Conservation (phyloP, 1,140 invertebrate genomes). For the Lepidurus packardi region DNA sequence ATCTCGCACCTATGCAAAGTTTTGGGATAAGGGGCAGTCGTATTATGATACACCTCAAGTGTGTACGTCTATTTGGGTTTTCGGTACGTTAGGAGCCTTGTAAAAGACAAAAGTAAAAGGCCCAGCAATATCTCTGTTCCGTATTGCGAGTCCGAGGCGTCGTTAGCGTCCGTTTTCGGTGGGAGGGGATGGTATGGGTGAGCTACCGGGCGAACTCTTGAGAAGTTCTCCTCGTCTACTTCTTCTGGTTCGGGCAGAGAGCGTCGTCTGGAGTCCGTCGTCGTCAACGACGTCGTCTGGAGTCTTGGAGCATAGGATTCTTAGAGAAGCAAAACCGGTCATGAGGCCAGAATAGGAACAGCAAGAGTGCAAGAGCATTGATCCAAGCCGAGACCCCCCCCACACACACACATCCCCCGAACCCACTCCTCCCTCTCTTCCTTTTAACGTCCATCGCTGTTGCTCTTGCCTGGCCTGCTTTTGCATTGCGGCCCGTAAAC, state of each 20-base stretch:
- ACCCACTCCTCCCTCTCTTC: not conserved
- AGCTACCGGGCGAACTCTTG: not conserved
- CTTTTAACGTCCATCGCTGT: not conserved
- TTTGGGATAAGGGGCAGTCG: too few relatives aligned
- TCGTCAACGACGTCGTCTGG: constrained; percentile 17
- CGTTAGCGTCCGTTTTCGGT: not conserved
- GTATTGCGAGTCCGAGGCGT: not conserved
- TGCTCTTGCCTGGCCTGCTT: constrained; percentile 1
- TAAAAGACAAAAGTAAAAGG: not conserved
- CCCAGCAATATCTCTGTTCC: not conserved
- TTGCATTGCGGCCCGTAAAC: not conserved
- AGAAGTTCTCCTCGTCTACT: not conserved
- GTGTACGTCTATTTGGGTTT: not conserved
- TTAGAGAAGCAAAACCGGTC: constrained; percentile 12
- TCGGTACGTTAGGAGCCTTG: not conserved
- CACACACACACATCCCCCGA: not conserved
- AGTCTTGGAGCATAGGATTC: not conserved
- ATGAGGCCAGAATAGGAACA: constrained; percentile 21
- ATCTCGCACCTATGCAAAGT: too few relatives aligned
- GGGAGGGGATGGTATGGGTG: not conserved
- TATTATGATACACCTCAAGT: too few relatives aligned
- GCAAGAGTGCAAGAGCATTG: constrained; percentile 18
- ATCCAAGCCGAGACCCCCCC: constrained; percentile 16
- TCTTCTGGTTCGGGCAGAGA: not conserved
- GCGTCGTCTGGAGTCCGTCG: not conserved